Evolutionary conservation across 2,113 vertebrate species (phyloP).

Genomic region (Brachirus orientalis): DNA sequence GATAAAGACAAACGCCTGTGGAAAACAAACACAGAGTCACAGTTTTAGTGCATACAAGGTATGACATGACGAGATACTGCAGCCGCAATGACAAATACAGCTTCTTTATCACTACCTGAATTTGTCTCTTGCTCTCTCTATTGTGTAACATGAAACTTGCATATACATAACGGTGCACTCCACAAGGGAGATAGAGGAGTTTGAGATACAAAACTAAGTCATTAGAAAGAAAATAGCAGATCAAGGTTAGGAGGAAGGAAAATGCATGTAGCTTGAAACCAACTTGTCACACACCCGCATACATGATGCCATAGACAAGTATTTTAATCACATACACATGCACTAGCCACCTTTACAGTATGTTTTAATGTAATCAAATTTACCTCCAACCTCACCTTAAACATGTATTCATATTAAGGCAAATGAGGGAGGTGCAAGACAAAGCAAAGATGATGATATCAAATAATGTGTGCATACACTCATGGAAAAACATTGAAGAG

Average conservation of each 20-base stretch:
- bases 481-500: too few species aligned
- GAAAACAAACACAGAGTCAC: conserved; percentile 39
- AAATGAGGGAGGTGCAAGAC: conserved; percentile 20
- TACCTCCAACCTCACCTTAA: conserved; percentile 6
- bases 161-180: conserved; percentile 35
- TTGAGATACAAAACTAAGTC: conserved; percentile 20
- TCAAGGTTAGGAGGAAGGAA: conserved; percentile 29
- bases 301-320: conserved; percentile 19
- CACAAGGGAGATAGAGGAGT: conserved; percentile 38
- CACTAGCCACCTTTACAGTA: conserved; percentile 20
- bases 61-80: conserved; percentile 48
- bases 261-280: conserved; percentile 28
- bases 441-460: too few species aligned
- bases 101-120: conserved; percentile 3
- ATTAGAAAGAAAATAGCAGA: conserved; percentile 25
- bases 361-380: conserved; percentile 53
- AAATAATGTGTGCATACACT: too few species aligned
- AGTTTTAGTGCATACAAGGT: conserved; percentile 21
- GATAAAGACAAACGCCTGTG: conserved; percentile 37
- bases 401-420: conserved; percentile 33
- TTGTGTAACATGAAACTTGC: conserved; percentile 54
- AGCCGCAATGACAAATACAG: conserved; percentile 48
- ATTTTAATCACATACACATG: conserved; percentile 10
- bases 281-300: conserved; percentile 28
- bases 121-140: conserved; percentile 16